Conservation (phyloP, 2,113 vertebrate species). For the Barnardius zonarius region DNA sequence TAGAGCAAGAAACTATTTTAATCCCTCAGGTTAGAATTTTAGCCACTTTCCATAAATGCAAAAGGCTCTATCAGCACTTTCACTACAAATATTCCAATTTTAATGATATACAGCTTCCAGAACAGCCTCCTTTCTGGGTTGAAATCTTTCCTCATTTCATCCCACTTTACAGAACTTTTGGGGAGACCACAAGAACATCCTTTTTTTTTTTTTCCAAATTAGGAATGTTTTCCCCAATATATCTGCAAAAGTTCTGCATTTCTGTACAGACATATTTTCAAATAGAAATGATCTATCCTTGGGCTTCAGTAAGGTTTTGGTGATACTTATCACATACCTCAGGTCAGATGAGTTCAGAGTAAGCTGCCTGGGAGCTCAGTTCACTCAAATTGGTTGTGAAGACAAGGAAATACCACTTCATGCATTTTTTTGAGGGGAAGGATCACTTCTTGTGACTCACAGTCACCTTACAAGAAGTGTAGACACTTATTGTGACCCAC, state of each 20-base stretch:
- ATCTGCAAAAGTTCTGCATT: background rate
- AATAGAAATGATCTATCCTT: background rate
- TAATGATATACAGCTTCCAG: too few species aligned
- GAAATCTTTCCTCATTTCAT: too few species aligned
- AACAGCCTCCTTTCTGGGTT: too few species aligned
- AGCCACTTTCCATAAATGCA: too few species aligned
- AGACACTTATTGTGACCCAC: background rate
- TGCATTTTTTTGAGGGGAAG: background rate
- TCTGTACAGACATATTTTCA: background rate
- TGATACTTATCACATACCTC: background rate
- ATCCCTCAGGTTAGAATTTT: too few species aligned
- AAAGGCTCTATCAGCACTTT: too few species aligned
- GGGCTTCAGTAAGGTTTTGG: background rate
- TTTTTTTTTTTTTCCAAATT: background rate
- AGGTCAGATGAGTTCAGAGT: background rate
- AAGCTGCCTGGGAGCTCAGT: background rate
- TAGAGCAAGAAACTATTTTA: too few species aligned
- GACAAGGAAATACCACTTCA: background rate
- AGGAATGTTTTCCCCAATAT: background rate
- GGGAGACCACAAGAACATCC: too few species aligned
- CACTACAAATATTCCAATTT: too few species aligned
- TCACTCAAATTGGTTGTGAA: background rate
- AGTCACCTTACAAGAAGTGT: background rate
- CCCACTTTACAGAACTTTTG: too few species aligned
- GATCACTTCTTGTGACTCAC: background rate